Base-by-base conservation (phyloP, 2,797 vertebrate species). In the Macroramphosus scolopax region DNA sequence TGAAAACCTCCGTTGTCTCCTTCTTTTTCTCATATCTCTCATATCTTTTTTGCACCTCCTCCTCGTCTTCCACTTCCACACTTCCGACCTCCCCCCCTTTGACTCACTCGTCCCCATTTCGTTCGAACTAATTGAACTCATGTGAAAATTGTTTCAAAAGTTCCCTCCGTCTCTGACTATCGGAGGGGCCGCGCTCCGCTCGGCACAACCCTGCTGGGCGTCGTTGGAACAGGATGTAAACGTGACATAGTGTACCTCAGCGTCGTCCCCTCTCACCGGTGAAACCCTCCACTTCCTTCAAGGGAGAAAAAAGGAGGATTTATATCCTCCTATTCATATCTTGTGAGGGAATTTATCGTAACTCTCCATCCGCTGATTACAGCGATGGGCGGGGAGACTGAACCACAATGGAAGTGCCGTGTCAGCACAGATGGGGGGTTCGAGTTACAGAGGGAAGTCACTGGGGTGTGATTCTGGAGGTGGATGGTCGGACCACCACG, bases 1-100 rank as follows among this genome's bases (percentile, higher is more conserved):
- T 83, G 75, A 80, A 72, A 84, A 74, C 40, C 52, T 64, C 51
- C 40, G 17, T 47, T 60, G 59, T 80, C 49, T 63, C 64, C 31
- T 57, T 32, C 51, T 68, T 52, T 42, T n/a, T n/a, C n/a, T n/a
- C n/a, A n/a, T n/a, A n/a, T n/a, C n/a, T n/a, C n/a, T 34, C 1
- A 49, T 36, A n/a, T 43, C 58, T 44, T 50, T 37, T 58, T 62
- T 41, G 39, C 42, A 49, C 57, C 36, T 14, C 36, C 58, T 63
- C 57, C 41, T 40, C 35, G 45, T 37, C 37, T 35, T 41, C 43
- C 47, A 42, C 58, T 69, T 44, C 31, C 44, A 50, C 40, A 35
- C 59, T 34, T 31, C 25, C 22, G 3, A n/a, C n/a, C n/a, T n/a
- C n/a, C n/a, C n/a, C n/a, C n/a, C n/a, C 38, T 67, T 68, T 54